Conservation (phyloP, 2,797 vertebrate species). For the Chrosomus eos region DNA sequence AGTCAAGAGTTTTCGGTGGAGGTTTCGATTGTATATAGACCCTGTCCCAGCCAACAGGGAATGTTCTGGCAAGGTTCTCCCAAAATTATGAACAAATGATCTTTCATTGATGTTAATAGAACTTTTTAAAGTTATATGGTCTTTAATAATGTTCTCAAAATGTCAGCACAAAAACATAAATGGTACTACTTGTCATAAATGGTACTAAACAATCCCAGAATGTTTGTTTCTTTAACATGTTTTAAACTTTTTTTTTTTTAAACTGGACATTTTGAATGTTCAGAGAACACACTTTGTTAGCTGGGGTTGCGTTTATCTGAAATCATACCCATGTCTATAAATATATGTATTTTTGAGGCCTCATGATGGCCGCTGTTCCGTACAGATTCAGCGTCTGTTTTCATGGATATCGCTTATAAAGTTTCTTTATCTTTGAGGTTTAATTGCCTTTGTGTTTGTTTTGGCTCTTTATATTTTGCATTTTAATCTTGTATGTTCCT, state of each 20-base stretch:
- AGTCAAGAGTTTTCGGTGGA: constrained; percentile 39
- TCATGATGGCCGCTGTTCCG: constrained; percentile 63
- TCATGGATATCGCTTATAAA: constrained; percentile 50
- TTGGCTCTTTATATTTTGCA: constrained; percentile 52
- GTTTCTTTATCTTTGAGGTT: constrained; percentile 63
- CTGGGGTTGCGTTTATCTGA: background rate
- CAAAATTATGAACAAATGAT: background rate
- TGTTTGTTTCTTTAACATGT: background rate
- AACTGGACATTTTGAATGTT: background rate
- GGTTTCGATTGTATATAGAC: constrained; percentile 42
- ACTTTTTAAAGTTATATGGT: background rate
- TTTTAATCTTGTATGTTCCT: background rate
- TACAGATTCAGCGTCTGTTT: constrained; percentile 57
- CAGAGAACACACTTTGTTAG: background rate
- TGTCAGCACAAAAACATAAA: background rate
- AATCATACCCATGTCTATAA: background rate
- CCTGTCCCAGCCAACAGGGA: background rate
- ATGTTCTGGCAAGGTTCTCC: background rate
- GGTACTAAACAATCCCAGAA: background rate
- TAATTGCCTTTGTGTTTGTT: constrained; percentile 74
- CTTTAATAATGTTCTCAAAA: background rate
- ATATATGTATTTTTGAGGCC: background rate
- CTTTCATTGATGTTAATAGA: background rate
- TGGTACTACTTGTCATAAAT: background rate
- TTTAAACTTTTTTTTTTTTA: background rate